Conservation (phyloP, 2,797 vertebrate species). For the Lophius americanus region DNA sequence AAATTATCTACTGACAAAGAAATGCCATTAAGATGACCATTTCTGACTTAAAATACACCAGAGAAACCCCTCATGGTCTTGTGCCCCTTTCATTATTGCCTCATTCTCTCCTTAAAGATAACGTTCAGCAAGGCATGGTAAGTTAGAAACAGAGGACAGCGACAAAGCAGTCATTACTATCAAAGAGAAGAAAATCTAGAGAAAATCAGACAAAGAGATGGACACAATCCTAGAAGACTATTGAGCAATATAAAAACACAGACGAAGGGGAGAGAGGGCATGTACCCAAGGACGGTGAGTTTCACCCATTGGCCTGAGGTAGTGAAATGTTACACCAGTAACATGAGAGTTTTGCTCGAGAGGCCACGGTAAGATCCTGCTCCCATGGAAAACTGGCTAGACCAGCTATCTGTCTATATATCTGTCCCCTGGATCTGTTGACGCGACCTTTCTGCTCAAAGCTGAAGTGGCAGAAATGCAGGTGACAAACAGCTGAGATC, state of each 20-base stretch:
- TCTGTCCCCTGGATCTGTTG: conserved; percentile 80
- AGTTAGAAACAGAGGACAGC: not conserved
- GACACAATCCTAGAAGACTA: conserved; percentile 30
- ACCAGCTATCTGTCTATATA: conserved; percentile 75
- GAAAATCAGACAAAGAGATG: conserved; percentile 17
- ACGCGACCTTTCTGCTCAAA: conserved; percentile 71
- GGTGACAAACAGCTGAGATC: conserved; percentile 66
- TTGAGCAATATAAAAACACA: conserved; percentile 49
- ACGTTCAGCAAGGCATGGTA: conserved; percentile 3
- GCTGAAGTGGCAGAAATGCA: conserved; percentile 71
- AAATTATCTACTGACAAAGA: conserved; percentile 14
- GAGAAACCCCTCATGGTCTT: conserved; percentile 14
- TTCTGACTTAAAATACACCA: conserved; percentile 17
- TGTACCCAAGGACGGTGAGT: conserved; percentile 71
- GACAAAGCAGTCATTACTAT: conserved; percentile 5
- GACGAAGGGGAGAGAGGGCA: conserved; percentile 66
- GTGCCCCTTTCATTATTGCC: conserved; percentile 14
- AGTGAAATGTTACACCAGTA: conserved; percentile 82
- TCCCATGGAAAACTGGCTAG: conserved; percentile 73
- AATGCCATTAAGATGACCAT: conserved; percentile 19
- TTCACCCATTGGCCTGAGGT: conserved; percentile 76
- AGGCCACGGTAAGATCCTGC: conserved; percentile 74
- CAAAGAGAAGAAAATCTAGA: not conserved
- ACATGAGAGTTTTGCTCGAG: conserved; percentile 75
- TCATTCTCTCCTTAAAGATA: conserved; percentile 7